Base-by-base conservation (phyloP, 2,113 vertebrate genomes). In the Prunella fulvescens region DNA sequence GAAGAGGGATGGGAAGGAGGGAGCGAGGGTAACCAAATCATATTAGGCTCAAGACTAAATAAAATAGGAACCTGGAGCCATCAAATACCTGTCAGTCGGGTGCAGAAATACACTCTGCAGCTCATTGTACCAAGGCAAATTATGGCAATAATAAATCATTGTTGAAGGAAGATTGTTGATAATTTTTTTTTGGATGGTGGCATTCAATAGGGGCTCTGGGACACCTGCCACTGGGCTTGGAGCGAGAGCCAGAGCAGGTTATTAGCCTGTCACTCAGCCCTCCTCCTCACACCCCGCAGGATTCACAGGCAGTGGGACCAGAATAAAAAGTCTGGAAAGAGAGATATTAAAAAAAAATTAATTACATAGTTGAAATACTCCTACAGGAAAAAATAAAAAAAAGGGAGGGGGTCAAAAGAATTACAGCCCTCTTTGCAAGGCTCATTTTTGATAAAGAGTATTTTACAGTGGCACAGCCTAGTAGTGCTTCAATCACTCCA, bases 131-230 rank as follows among this genome's bases (percentile, higher is more conserved):
- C 92, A 61, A 96, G 83, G 96, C 95, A 95, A 97, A 97, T 97
- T 96, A 96, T 96, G 96, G 96, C 95, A 97, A 98, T 98, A 98
- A 98, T 98, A 97, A 98, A 97, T 98, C 97, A 97, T 96, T 96
- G 96, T 97, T 97, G 97, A 97, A 97, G 95, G 96, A 96, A 98
- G 97, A 97, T 96, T 62, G 96, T 95, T 97, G 97, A 98, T 98
- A 98, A 97, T 19, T 80, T 54, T 92, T 86, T 94, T 96, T 95
- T 89, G 86, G 95, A 65, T 76, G 94, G 92, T 95, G 96, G 95
- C 90, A 91, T 88, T 97, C 94, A 94, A 95, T 92, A 96, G 92
- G 93, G 87, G 92, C 25, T 26, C 93, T 84, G 96, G 97, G 96
- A 96, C 97, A 94, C 95, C 97, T 97, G 97, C 96, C 96, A 95